These are phyloP conservation scores for Nycticorax nycticorax DNA, from an alignment of 2,113 vertebrate species.

Conservation along the genomic window DNA sequence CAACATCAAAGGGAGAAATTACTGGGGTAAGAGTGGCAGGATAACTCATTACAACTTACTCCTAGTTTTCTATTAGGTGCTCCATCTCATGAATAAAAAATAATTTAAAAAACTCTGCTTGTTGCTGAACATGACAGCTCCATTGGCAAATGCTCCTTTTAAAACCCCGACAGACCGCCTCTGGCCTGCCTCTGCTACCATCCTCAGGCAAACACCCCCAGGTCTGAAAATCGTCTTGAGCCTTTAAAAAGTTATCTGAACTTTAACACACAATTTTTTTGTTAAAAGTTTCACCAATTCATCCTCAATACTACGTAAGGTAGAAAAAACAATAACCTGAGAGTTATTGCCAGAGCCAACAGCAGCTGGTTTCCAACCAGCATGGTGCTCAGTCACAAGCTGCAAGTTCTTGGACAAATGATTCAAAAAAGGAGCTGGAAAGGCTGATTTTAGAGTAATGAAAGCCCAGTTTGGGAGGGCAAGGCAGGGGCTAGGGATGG, in stretches of 20 bases:
- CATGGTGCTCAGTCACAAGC: not conserved
- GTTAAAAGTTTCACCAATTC: not conserved
- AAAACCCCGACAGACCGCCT: not conserved
- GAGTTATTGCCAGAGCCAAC: not conserved
- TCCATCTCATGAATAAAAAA: not conserved
- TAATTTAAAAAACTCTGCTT: not conserved
- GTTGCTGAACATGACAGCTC: not conserved
- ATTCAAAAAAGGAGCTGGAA: not conserved
- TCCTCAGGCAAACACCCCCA: not conserved
- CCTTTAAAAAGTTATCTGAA: not conserved
- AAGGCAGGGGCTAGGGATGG: not conserved
- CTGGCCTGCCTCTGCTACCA: not conserved
- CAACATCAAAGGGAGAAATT: not conserved
- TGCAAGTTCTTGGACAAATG: not conserved
- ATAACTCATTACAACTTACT: not conserved
- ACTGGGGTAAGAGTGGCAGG: not conserved
- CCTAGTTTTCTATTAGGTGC: not conserved
- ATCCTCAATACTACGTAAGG: rapidly evolving
- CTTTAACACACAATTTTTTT: not conserved
- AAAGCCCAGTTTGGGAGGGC: not conserved
- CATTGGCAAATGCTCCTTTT: not conserved
- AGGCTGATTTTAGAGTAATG: not conserved
- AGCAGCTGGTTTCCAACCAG: not conserved
- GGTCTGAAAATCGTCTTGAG: not conserved
- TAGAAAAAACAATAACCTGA: rapidly evolving